Base-by-base conservation (phyloP, 2,888 invertebrate species). In the Lithophane socia region DNA sequence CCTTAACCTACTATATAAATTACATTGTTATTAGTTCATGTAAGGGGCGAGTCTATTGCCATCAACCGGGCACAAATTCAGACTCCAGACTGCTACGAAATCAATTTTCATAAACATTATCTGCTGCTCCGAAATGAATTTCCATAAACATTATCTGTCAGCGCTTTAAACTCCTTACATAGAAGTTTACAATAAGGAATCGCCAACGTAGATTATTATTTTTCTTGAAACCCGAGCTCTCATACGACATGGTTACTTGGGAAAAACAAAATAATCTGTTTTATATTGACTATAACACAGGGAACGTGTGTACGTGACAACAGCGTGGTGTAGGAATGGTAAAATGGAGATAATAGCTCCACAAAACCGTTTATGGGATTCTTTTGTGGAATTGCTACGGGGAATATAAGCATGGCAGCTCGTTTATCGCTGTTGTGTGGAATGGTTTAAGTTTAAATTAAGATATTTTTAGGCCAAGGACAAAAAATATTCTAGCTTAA, bases 221-320 rank as follows among this genome's bases (percentile, higher is more conserved):
- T 24, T 54, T n/a, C 2, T 37, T 10, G 10, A 16, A 60, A 52
- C 61, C 24, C 78, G 7, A 52, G 37, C 80, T 84, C 79, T 54
- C 9, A 42, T 47, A 73, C 65, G n/a, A 63, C 13, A 37, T 16
- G 54, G 69, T 56, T 37, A 68, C 73, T 71, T 73, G 82, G 70
- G 72, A 81, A 42, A 82, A 82, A 85, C 84, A 83, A 87, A 89
- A 84, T 89, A 86, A 87, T 87, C 83, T 82, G 69, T 86, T 87
- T 84, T 83, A 83, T 90, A 89, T 85, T 75, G 85, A 86, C 86
- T 77, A 84, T 87, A 88, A 86, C 66, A 69, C 66, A 69, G 24
- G n/a, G 21, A 49, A 56, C 49, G 61, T n/a, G 71, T 18, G 60
- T 65, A 79, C 83, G 83, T 84, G 86, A 79, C 85, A 64, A 73